phyloP scores from a whole-genome alignment of 2,113 vertebrate genomes.

The Phyllostomus hastatus region DNA sequence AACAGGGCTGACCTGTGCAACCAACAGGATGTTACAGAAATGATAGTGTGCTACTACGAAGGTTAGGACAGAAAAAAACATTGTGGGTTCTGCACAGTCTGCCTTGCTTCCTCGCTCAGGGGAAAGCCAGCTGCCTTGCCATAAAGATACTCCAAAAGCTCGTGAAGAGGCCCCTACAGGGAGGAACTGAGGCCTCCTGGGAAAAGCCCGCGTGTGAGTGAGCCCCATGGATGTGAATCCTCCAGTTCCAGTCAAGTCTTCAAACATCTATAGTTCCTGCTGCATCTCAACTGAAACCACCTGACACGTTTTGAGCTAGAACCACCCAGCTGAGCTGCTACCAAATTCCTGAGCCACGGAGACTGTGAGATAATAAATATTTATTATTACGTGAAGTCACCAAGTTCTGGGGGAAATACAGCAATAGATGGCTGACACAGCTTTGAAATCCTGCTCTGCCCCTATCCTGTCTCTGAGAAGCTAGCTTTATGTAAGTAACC shows the following conservation, averaged over 20 bases:
- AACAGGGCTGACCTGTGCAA: not conserved
- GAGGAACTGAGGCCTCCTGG: not conserved
- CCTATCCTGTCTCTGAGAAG: not conserved
- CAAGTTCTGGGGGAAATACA: not conserved
- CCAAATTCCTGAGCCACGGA: not conserved
- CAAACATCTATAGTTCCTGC: not conserved
- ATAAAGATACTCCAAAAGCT: not conserved
- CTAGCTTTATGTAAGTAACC: too few relatives aligned
- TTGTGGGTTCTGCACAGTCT: not conserved
- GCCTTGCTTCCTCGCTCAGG: not conserved
- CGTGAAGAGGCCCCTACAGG: not conserved
- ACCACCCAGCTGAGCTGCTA: not conserved
- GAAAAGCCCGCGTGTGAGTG: not conserved
- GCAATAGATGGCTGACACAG: not conserved
- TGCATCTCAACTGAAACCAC: not conserved
- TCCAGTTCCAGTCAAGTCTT: not conserved
- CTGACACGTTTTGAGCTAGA: not conserved
- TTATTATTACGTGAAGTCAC: not conserved
- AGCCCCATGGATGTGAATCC: not conserved
- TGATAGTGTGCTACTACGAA: not conserved
- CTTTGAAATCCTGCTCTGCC: not conserved
- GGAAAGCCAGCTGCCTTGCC: not conserved
- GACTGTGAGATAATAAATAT: not conserved
- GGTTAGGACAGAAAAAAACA: too few relatives aligned
- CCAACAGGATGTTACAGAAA: not conserved